Base-by-base conservation (phyloP, 2,113 vertebrate genomes). In the Polypterus bichir region DNA sequence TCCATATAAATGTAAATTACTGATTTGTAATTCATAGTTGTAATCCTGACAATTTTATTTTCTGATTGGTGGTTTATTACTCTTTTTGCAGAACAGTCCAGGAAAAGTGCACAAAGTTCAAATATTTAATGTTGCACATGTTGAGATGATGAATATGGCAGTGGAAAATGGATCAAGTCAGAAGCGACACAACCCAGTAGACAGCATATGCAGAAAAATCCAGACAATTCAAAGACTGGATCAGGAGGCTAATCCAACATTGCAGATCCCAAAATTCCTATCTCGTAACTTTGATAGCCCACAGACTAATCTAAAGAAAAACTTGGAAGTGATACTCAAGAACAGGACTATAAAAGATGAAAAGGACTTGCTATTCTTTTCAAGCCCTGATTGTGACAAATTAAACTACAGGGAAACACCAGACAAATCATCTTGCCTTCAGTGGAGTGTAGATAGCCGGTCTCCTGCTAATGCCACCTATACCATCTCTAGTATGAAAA, bases 141-240 rank as follows among this genome's bases (percentile, higher is more conserved):
- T 27, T 27, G 27, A 27, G 27, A 27, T 27, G 27, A 27, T 6
- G 54, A 5, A 2, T 6, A 81, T 76, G 79, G 44, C 70, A 58
- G 66, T 48, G 3, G 52, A 51, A 4, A 5, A 44, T 0, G 60
- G 77, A 48, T 61, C n/a, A 49, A 3, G 66, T 1, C 71, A 76
- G 6, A 83, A 81, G 6, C 79, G 79, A 3, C 90, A 91, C 72
- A 92, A 96, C 67, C 93, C 93, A 0, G 88, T 93, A 67, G 88
- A 92, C 73, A 97, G 91, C 74, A 92, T 94, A 64, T 88, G 91
- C 71, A 84, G 87, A 62, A 97, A 96, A 68, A 81, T 97, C 58
- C 87, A 81, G 75, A 88, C 87, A 48, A 92, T 94, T 49, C 84
- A 83, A 64, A 88, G 83, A 79, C 81, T 84, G 53, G 89, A 91